phyloP scores from a whole-genome alignment of 2,797 vertebrate species.

The Chelon auratus region DNA sequence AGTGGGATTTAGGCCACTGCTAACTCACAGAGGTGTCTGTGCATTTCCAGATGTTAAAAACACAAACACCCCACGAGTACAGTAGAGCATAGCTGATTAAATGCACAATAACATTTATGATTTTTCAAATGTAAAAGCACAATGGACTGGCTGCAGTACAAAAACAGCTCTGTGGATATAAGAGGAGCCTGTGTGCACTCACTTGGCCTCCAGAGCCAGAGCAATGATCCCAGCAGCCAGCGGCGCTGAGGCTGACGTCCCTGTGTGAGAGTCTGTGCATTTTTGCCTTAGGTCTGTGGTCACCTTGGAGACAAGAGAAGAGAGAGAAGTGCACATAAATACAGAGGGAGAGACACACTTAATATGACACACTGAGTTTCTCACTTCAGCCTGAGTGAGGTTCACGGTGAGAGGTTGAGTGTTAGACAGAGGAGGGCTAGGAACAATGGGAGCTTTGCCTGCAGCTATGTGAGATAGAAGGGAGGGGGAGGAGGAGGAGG shows the following conservation, averaged over 20 bases:
- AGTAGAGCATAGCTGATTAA: not conserved
- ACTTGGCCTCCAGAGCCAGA: slow-evolving; percentile 90
- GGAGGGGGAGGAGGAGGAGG: not conserved
- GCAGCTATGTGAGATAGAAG: slow-evolving; percentile 25
- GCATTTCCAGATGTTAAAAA: not conserved
- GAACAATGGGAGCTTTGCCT: slow-evolving; percentile 41
- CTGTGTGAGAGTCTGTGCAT: slow-evolving; percentile 96
- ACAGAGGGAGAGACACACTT: slow-evolving; percentile 24
- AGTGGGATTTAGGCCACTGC: slow-evolving; percentile 58
- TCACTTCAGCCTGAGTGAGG: slow-evolving; percentile 31
- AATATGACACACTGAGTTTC: slow-evolving; percentile 40
- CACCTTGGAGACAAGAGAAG: slow-evolving; percentile 83
- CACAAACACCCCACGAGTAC: slow-evolving; percentile 5
- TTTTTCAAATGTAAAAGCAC: not conserved
- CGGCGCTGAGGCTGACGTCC: slow-evolving; percentile 95
- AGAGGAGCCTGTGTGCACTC: slow-evolving; percentile 55
- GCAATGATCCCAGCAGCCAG: slow-evolving; percentile 97
- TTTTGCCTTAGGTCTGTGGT: slow-evolving; percentile 96
- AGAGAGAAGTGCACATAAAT: slow-evolving; percentile 17
- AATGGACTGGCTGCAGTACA: not conserved
- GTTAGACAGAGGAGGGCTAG: slow-evolving; percentile 1
- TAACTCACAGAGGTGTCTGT: slow-evolving; percentile 24
- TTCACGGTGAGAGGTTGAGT: slow-evolving; percentile 19
- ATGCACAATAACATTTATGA: slow-evolving; percentile 1
- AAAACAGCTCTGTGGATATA: not conserved